Evolutionary conservation across 2,888 invertebrate species (phyloP), one percentile per base, ranked within the genome.

Genomic region (Hartigia nigra): DNA sequence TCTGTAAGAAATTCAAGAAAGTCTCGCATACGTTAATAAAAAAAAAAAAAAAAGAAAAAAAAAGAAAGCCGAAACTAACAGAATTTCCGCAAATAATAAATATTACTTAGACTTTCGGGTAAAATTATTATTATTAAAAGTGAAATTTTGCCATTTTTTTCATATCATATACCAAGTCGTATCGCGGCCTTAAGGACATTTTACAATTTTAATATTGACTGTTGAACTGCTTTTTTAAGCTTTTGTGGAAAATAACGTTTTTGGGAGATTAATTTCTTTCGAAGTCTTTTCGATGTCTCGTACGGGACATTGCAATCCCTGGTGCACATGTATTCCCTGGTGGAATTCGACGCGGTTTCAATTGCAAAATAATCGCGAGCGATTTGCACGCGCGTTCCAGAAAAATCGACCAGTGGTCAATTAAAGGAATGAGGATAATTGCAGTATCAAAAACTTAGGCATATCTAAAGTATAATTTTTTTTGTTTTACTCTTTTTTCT

Each of bases 381-480:
- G 55, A 55, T 55, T 23, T 55, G 55, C 23, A 23, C 55, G 55
- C 55, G 9, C 55, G 55, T 55, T 23, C 5, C 55, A 55, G 31
- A 76, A 72, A 78, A 69, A 75, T 76, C 23, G 9, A 23, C 9
- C 55, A 39, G 23, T 72, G 70, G 31, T 55, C 34, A 76, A 76
- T 78, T 78, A 39, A 35, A 37, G 37, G 74, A 78, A 78, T 75
- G 78, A 75, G 37, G 5, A 78, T 78, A 78, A 78, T 78, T 78
- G 31, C 74, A 74, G 78, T 31, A 69, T 70, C 70, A 39, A 76
- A 78, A 72, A 70, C 31, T 14, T 23, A 55, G 55, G 23, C 55
- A 23, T 69, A 23, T 35, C 31, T 55, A 69, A 74, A 76, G 70
- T 79, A 31, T 4, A 39, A 74, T 32, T 69, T 78, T 69, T 75